These are phyloP conservation scores for Dione juno DNA, from an alignment of 2,888 invertebrate species.

Conservation along the genomic window DNA sequence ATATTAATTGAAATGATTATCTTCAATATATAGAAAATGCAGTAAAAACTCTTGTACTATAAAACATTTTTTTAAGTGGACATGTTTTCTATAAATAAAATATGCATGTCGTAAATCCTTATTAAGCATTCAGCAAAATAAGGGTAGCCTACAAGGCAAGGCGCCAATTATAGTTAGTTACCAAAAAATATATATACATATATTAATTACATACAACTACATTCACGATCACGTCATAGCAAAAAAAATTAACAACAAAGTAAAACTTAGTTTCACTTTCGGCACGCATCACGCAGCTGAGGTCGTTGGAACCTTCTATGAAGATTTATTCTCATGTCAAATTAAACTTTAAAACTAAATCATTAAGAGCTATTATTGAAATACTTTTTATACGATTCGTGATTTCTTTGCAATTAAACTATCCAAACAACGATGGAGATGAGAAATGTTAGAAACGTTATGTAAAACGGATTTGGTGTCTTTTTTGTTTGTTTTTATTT, in stretches of 20 bases:
- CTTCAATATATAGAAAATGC: too few relatives aligned
- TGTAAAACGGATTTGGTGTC: slow-evolving; percentile 38
- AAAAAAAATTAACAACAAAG: slow-evolving; percentile 39
- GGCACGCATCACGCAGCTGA: slow-evolving; percentile 53
- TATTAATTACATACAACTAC: slow-evolving; percentile 4
- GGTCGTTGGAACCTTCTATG: slow-evolving; percentile 49
- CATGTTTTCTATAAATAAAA: too few relatives aligned
- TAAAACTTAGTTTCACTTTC: slow-evolving; percentile 60
- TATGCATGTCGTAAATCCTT: too few relatives aligned
- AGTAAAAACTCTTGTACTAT: too few relatives aligned
- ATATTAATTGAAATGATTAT: too few relatives aligned
- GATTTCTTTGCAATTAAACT: slow-evolving; percentile 45
- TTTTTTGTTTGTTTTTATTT: slow-evolving; percentile 21
- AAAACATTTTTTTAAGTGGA: too few relatives aligned
- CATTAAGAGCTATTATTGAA: slow-evolving; percentile 8
- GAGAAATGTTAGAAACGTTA: slow-evolving; percentile 42
- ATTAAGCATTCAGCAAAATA: too few relatives aligned
- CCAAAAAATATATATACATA: slow-evolving; percentile 10
- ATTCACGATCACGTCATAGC: slow-evolving; percentile 37
- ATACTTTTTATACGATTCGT: slow-evolving; percentile 27
- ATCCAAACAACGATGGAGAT: slow-evolving; percentile 40
- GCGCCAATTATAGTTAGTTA: background rate
- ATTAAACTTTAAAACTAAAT: slow-evolving; percentile 5
- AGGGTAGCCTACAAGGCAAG: too few relatives aligned
- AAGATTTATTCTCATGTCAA: slow-evolving; percentile 1